Evolutionary conservation across 2,113 vertebrate species (phyloP), one percentile per base, ranked within the genome.

Genomic region (Cebus imitator): DNA sequence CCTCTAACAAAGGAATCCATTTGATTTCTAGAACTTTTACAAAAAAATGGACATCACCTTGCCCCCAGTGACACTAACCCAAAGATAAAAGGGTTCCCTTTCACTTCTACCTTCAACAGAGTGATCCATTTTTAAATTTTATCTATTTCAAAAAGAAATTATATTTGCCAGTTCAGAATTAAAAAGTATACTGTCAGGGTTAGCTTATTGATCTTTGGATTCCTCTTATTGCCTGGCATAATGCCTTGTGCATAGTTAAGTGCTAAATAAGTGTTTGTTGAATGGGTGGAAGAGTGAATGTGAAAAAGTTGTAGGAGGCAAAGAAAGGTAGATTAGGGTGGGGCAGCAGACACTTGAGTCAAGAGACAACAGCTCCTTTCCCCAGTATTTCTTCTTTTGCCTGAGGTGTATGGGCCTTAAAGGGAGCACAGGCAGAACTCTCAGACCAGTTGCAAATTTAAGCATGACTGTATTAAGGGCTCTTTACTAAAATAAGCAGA

Each of bases 121-220:
- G 43, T 57, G n/a, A 72, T 76, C 27, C 7, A 57, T 50, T 84
- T 94, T 91, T 80, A 75, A 37, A 45, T 35, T 79, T 78, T 70
- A 70, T 76, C 48, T 80, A 37, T 81, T 73, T 96, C 52, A 18
- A n/a, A 87, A 96, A 91, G 40, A 84, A 95, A 93, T 50, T 57
- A 57, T 10, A 87, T 40, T 73, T 91, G 32, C 11, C 23, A 1
- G 13, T 73, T 96, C 35, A 52, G 68, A 95, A 96, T 95, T 85
- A 21, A 64, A 78, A 66, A 58, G 12, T 48, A 12, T 83, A 79
- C n/a, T 85, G 16, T 78, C 16, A 79, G 16, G n/a, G 35, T 84
- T 83, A 58, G 35, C 25, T 95, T 57, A 27, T 5, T 93, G 78
- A 86, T 82, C 73, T 82, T 95, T 86, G 58, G 79, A 93, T 76